These are phyloP conservation scores for Theonella swinhoei DNA, from an alignment of 37 sponge, comb jelly and placozoan genomes.

Conservation along the genomic window DNA sequence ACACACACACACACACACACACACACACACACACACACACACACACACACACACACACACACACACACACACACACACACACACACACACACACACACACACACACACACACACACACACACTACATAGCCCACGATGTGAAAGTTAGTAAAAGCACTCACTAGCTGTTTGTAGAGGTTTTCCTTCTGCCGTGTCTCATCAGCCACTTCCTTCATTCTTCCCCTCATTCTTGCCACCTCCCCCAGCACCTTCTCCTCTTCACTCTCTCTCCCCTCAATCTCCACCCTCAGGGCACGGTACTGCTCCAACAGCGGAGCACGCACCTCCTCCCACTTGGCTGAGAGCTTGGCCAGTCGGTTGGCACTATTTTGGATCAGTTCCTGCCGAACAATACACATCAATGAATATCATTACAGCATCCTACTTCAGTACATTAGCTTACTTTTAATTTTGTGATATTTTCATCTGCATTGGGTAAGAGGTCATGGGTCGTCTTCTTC, in stretches of 20 bases:
- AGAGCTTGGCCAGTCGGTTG: constrained; percentile 71
- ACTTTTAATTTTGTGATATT: constrained; percentile 80
- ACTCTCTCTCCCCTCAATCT: constrained; percentile 27
- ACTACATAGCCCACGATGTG: too few species aligned
- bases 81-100: constrained; percentile 19
- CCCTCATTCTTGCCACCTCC: constrained; percentile 67
- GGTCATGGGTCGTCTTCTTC: constrained; percentile 81
- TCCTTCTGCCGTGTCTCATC: constrained; percentile 86
- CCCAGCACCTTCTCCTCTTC: constrained; percentile 51
- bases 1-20: too few species aligned
- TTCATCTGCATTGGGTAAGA: constrained; percentile 89
- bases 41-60: constrained; percentile 14
- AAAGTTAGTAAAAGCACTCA: too few species aligned
- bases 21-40: constrained; percentile 21
- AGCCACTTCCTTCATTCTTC: constrained; percentile 85
- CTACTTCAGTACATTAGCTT: background rate
- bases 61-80: constrained; percentile 30
- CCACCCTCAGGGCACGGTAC: constrained; percentile 67
- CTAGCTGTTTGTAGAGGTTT: constrained; percentile 87
- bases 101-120: too few species aligned
- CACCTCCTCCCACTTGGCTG: constrained; percentile 81
- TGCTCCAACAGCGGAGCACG: constrained; percentile 60
- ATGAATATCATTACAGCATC: background rate
- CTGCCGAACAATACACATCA: constrained; percentile 28
- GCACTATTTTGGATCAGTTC: constrained; percentile 72